Evolutionary conservation across 2,797 vertebrate genomes (phyloP).

Genomic region (Micromesistius poutassou): DNA sequence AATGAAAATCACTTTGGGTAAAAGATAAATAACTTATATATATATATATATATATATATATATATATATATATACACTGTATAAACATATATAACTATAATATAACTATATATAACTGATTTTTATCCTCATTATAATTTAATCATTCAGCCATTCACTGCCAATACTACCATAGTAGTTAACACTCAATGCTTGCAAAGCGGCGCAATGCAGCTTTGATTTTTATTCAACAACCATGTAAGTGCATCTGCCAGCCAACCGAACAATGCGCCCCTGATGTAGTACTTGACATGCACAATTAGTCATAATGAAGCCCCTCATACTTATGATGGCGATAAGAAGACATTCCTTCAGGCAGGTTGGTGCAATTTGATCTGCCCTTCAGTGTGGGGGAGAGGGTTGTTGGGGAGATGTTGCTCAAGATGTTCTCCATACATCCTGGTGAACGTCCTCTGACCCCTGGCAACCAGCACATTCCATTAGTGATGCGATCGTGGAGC

Average conservation of each 20-base stretch:
- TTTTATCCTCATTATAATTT: background rate
- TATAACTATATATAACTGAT: too few relatives aligned
- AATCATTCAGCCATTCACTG: background rate
- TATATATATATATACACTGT: background rate
- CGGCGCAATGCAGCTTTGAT: background rate
- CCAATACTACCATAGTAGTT: background rate
- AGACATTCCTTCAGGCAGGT: background rate
- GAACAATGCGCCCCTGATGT: background rate
- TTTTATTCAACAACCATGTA: background rate
- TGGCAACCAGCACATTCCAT: constrained; percentile 36
- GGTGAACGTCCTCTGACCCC: constrained; percentile 11
- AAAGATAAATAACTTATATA: background rate
- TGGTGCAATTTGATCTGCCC: constrained; percentile 24
- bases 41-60: background rate
- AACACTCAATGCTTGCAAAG: background rate
- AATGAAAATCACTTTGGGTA: background rate
- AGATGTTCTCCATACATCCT: constrained; percentile 5
- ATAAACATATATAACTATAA: background rate
- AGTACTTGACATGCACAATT: background rate
- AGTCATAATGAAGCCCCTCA: background rate
- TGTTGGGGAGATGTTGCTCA: background rate
- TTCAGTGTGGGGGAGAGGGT: background rate
- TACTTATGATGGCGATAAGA: background rate
- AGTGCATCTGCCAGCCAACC: background rate
- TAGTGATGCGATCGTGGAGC: constrained; percentile 30